Percentiles rank a stretch among this genome's conserved stretches.
Evolutionary conservation across 2,888 invertebrate species (phyloP).

Genomic region (Ormyrus nitidulus): DNA sequence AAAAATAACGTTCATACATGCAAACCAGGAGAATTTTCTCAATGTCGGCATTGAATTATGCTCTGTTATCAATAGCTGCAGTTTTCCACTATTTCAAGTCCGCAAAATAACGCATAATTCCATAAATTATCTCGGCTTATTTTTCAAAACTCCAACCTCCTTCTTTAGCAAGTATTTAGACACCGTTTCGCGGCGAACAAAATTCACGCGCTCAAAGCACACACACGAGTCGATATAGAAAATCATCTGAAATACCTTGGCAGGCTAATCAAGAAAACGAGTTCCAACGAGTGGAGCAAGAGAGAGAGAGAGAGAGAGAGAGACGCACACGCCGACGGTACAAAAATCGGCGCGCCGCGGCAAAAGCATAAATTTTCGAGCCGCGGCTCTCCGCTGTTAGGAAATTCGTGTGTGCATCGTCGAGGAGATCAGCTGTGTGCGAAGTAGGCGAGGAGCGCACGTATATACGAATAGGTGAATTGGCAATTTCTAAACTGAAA

Average conservation of each 20-base stretch:
- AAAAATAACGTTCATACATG: too few relatives aligned
- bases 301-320: background rate
- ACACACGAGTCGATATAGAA: background rate
- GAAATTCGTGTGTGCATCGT: constrained; percentile 30
- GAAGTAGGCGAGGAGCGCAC: background rate
- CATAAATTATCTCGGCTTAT: background rate
- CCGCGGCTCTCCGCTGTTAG: constrained; percentile 1
- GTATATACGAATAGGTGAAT: constrained; percentile 17
- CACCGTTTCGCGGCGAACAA: background rate
- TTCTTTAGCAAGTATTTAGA: background rate
- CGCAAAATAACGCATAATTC: background rate
- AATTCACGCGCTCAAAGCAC: background rate
- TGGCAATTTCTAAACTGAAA: constrained; percentile 47
- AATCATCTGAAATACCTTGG: constrained; percentile 12
- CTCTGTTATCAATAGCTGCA: background rate
- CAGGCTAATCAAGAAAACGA: constrained; percentile 45
- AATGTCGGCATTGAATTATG: too few relatives aligned
- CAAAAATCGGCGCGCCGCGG: constrained; percentile 29
- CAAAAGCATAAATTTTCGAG: constrained; percentile 41
- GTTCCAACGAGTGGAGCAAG: constrained; percentile 13
- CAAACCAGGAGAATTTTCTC: too few relatives aligned
- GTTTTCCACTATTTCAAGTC: background rate
- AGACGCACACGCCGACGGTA: background rate
- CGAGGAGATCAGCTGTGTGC: constrained; percentile 13
- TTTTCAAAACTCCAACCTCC: background rate